Evolutionary conservation across 2,113 vertebrate species (phyloP).

Genomic region (Azemiops feae): DNA sequence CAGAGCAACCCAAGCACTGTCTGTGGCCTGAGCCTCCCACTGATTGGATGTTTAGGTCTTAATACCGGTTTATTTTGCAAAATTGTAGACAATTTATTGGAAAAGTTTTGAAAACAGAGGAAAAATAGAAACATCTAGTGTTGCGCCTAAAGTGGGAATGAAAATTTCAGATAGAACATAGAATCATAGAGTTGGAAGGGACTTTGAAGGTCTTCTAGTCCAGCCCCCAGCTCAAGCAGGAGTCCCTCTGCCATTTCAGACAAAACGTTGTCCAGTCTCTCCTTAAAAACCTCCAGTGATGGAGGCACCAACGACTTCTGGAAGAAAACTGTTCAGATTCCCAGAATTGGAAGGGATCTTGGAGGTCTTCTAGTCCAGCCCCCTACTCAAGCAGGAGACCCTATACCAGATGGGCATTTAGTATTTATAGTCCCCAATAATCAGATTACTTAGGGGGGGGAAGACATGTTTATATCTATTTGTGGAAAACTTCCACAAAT

Average conservation of each 20-base stretch:
- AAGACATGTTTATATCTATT: background rate
- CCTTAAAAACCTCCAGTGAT: too few relatives aligned
- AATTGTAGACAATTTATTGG: background rate
- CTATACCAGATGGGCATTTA: background rate
- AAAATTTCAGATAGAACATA: background rate
- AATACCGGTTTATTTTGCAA: background rate
- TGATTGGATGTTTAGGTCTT: background rate
- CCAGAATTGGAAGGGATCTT: background rate
- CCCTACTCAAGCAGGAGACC: background rate
- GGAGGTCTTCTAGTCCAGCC: background rate
- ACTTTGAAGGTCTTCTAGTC: background rate
- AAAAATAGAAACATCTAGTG: fast-evolving
- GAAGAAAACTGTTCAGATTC: background rate
- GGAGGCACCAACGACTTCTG: too few relatives aligned
- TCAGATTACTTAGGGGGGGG: background rate
- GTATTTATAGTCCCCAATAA: background rate
- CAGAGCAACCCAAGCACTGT: too few relatives aligned
- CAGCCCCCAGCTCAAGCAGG: too few relatives aligned
- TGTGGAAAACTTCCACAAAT: background rate
- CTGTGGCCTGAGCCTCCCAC: background rate
- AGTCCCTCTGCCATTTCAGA: too few relatives aligned
- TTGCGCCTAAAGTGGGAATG: background rate
- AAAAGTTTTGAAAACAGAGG: background rate
- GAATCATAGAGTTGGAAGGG: background rate
- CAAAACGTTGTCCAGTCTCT: too few relatives aligned